These are phyloP conservation scores for Megaceryle maxima DNA, from an alignment of 2,113 vertebrate species.

Conservation along the genomic window DNA sequence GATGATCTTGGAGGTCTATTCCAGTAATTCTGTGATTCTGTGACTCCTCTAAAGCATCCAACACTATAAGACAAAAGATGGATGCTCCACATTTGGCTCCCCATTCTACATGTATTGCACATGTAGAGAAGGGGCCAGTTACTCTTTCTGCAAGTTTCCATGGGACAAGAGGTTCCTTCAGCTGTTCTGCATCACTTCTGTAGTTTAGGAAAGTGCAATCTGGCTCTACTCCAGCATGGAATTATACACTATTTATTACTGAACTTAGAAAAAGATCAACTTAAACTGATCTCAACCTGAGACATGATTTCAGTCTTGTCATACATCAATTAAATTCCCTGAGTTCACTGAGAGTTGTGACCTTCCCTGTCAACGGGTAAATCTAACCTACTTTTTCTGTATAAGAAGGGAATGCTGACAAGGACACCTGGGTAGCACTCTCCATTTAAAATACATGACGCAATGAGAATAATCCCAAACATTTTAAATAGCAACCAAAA, in stretches of 20 bases:
- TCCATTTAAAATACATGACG: slow-evolving; percentile 1
- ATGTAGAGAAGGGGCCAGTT: neutral
- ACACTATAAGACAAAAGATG: neutral
- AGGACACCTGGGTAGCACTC: slow-evolving; percentile 3
- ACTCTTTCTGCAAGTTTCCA: neutral
- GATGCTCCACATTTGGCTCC: neutral
- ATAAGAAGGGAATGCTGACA: neutral
- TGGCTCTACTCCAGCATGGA: neutral
- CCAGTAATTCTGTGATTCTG: too few species aligned
- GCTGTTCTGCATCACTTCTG: neutral
- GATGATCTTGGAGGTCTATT: too few species aligned
- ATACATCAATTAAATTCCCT: neutral
- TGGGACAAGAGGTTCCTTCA: neutral
- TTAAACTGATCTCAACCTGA: neutral
- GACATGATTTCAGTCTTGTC: slow-evolving; percentile 25
- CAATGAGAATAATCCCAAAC: slow-evolving; percentile 20
- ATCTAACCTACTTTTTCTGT: neutral
- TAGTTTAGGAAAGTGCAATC: neutral
- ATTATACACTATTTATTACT: neutral
- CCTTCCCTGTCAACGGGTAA: neutral
- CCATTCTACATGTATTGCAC: rapidly evolving
- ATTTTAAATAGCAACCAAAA: neutral
- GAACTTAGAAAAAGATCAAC: neutral
- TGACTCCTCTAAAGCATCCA: neutral
- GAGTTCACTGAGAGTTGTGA: neutral